Conservation (phyloP, 2,113 vertebrate species). For the Sander vitreus region DNA sequence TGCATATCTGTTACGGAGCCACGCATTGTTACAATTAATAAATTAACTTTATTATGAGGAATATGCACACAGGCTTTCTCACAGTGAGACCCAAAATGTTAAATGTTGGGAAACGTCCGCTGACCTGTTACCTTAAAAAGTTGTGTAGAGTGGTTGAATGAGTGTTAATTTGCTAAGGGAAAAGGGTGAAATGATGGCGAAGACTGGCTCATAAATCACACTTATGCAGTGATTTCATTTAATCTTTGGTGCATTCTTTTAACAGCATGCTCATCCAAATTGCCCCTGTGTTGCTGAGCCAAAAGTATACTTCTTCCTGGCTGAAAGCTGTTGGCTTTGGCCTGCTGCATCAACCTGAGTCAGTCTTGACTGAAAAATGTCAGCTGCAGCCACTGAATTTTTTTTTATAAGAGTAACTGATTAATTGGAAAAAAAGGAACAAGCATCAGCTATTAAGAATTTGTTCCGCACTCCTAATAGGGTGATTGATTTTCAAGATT, state of each 20-base stretch:
- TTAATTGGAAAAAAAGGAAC: slow-evolving; percentile 30
- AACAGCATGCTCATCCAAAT: slow-evolving; percentile 62
- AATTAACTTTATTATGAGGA: neutral
- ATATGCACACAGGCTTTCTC: neutral
- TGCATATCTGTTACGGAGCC: neutral
- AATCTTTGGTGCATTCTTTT: slow-evolving; percentile 67
- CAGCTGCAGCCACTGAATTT: slow-evolving; percentile 54
- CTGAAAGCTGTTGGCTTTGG: slow-evolving; percentile 56
- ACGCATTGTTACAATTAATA: neutral
- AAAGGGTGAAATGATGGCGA: slow-evolving; percentile 52
- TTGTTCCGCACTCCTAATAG: slow-evolving; percentile 21
- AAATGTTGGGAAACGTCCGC: slow-evolving; percentile 2
- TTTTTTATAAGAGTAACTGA: slow-evolving; percentile 51
- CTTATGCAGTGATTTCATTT: slow-evolving; percentile 61
- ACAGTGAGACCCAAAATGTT: neutral
- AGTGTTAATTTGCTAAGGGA: slow-evolving; percentile 52
- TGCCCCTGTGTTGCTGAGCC: slow-evolving; percentile 57
- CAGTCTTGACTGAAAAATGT: slow-evolving; percentile 59
- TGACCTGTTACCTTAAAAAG: slow-evolving; percentile 35
- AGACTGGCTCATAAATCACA: slow-evolving; percentile 71
- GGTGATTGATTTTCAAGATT: slow-evolving; percentile 21
- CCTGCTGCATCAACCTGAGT: slow-evolving; percentile 47
- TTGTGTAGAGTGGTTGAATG: slow-evolving; percentile 11
- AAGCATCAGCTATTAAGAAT: slow-evolving; percentile 23
- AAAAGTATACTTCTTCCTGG: slow-evolving; percentile 63